Conservation (phyloP, 2,113 vertebrate genomes). For the Lampris megalopsis region DNA sequence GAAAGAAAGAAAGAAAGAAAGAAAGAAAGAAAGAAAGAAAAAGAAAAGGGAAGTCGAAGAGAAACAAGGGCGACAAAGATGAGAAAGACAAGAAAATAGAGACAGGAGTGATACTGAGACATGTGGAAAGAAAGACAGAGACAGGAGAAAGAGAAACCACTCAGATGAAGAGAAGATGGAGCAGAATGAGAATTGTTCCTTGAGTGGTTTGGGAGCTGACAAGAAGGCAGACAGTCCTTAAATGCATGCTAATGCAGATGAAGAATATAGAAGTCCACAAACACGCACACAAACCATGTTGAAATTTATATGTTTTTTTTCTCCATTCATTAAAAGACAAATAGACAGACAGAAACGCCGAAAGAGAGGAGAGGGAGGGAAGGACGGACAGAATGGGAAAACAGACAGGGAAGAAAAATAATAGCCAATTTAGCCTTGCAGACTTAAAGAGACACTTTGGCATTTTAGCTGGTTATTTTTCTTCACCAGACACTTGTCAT, state of each 20-base stretch:
- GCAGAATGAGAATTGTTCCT: no score
- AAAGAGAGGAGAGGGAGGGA: slow-evolving; percentile 25
- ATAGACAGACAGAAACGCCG: slow-evolving; percentile 17
- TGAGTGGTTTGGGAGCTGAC: no score
- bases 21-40: not conserved
- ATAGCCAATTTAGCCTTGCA: slow-evolving; percentile 76
- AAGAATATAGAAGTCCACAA: not conserved
- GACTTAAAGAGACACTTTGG: slow-evolving; percentile 70
- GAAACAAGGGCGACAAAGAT: no score
- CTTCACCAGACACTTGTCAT: slow-evolving; percentile 62
- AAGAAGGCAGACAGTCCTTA: not conserved
- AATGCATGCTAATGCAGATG: not conserved
- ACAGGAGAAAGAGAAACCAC: no score
- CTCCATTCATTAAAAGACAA: slow-evolving; percentile 62
- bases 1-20: not conserved
- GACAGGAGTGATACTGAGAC: no score
- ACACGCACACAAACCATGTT: not conserved
- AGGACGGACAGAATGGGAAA: slow-evolving; percentile 69
- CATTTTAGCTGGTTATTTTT: slow-evolving; percentile 69
- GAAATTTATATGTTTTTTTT: slow-evolving; percentile 6
- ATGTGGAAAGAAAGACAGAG: no score
- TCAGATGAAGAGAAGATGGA: no score
- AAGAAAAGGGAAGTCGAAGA: not conserved
- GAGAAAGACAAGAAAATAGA: no score
- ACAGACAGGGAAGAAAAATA: slow-evolving; percentile 69